Evolutionary conservation across 2,113 vertebrate genomes (phyloP).

Genomic region (Bujurquina vittata): DNA sequence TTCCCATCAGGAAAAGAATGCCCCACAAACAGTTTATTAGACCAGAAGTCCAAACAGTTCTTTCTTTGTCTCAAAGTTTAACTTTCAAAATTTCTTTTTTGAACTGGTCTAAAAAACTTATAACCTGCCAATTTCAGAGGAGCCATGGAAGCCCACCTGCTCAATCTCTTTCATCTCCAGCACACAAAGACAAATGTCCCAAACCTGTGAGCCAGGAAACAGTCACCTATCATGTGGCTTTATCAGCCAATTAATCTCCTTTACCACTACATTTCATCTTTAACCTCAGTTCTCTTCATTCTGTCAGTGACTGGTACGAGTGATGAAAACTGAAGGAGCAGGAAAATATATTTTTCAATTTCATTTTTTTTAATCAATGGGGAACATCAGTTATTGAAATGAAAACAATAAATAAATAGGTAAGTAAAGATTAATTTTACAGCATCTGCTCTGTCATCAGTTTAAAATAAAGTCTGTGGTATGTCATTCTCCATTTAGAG

Average conservation of each 20-base stretch:
- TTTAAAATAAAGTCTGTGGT: too few relatives aligned
- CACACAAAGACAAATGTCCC: constrained; percentile 58
- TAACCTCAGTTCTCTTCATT: constrained; percentile 17
- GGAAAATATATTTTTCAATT: background rate
- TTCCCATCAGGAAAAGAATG: constrained; percentile 31
- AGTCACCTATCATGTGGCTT: constrained; percentile 53
- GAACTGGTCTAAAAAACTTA: background rate
- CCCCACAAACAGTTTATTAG: constrained; percentile 10
- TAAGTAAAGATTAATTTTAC: background rate
- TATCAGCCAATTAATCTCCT: constrained; percentile 62
- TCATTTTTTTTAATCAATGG: background rate
- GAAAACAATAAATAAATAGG: background rate
- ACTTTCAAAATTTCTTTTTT: background rate
- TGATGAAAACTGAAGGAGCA: background rate
- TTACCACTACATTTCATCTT: constrained; percentile 40
- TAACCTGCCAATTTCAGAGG: constrained; percentile 44
- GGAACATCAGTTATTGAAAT: background rate
- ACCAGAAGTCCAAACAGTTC: constrained; percentile 12
- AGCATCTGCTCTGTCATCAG: background rate
- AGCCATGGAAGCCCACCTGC: constrained; percentile 21
- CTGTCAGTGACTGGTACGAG: background rate
- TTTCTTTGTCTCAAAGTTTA: constrained; percentile 17
- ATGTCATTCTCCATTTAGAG: background rate
- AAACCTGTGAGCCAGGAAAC: constrained; percentile 64
- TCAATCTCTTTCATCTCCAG: constrained; percentile 43